Evolutionary conservation across 2,113 vertebrate genomes (phyloP), one percentile per base, ranked within the genome.

Genomic region (Pterocles orientalis): DNA sequence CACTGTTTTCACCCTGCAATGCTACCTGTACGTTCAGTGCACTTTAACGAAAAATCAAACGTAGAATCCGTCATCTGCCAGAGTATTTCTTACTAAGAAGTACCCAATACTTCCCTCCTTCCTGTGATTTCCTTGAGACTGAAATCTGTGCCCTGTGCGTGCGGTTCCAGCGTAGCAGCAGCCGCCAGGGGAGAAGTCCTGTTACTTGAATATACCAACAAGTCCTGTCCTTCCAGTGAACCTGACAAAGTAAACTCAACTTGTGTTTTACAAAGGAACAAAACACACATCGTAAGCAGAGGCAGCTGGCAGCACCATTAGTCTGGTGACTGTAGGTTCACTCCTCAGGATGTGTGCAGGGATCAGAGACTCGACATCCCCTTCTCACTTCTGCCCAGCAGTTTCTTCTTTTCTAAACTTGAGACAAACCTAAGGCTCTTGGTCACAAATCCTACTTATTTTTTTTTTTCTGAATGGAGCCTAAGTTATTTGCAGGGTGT

Each of bases 141-240:
- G 47, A 21, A 60, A 36, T 24, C 9, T 34, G 18, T 45, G 65
- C 26, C 6, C 60, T 60, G 29, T 56, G 33, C 36, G 3, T 18
- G 54, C 28, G 60, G 24, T 10, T 81, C 43, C 70, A 85, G 25
- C 3, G 15, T 8, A 71, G 56, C 34, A 56, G 66, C n/a, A 61
- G 51, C 60, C 51, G 41, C 48, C 48, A 57, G 69, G 25, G 62
- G 10, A 15, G 48, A 7, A 73, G 12, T 53, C 51, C 48, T 18
- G 3, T 50, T 17, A 25, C 36, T 54, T 43, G 23, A 39, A 53
- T 15, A 9, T 26, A 69, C 34, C 71, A 65, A 36, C 15, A 54
- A 60, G 83, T 5, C 80, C 31, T 9, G 65, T 65, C 90, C 92
- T 92, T 34, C 70, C 83, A 85, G 79, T 65, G 80, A 91, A 78